These are phyloP conservation scores for Reticulitermes speratus DNA, from an alignment of 1,140 invertebrate species.

Conservation along the genomic window DNA sequence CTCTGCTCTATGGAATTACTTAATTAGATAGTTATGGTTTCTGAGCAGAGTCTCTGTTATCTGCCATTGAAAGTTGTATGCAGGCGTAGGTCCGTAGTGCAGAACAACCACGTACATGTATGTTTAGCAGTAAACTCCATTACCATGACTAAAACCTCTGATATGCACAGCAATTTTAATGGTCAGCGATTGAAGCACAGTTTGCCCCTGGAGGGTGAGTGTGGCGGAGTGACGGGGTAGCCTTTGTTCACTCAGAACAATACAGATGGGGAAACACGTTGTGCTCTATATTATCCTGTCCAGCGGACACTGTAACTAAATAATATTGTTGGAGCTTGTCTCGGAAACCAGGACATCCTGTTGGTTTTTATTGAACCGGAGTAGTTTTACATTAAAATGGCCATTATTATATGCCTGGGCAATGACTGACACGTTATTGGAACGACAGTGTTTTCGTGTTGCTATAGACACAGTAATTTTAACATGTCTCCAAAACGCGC, in stretches of 20 bases:
- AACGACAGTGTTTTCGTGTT: neutral
- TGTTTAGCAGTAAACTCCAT: no score
- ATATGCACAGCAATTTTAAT: neutral
- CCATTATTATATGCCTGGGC: neutral
- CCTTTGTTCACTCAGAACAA: slow-evolving; percentile 5
- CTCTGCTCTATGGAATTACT: no score
- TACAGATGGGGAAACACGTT: neutral
- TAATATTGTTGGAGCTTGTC: neutral
- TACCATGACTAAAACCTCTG: no score
- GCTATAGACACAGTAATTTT: no score
- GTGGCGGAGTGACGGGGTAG: neutral
- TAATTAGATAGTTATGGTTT: no score
- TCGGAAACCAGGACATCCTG: neutral
- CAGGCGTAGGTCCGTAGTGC: no score
- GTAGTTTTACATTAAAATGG: neutral
- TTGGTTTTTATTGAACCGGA: neutral
- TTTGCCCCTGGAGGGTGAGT: neutral
- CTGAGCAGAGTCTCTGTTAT: no score
- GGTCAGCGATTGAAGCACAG: neutral
- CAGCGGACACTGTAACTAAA: neutral
- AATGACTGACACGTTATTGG: neutral
- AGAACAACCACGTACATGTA: no score
- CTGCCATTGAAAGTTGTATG: no score
- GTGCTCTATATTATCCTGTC: neutral
- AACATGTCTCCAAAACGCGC: no score